Evolutionary conservation across 2,888 invertebrate genomes (phyloP), one percentile per base, ranked within the genome.

Genomic region (Ophraella communa): DNA sequence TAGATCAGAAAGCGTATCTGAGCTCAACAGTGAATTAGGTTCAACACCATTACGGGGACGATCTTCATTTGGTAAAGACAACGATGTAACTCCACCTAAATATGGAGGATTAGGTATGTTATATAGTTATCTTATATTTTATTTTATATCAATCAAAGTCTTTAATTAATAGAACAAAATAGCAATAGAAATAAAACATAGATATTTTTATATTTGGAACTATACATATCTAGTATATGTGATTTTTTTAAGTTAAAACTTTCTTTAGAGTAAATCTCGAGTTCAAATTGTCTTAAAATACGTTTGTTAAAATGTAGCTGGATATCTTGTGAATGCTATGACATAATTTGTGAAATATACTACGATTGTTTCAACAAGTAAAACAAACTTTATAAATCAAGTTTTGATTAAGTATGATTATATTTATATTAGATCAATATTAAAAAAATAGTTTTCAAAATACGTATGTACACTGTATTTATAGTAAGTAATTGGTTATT

Each of bases 1-100:
- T 17, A 88, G 93, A 30, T 93, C 94, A 24, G 94, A 94, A 80
- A 93, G 93, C 79, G 93, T 93, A 73, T 91, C 91, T 18, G 93
- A 94, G 83, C 83, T 94, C 11, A 93, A 89, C 76, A 90, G 90
- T 69, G 91, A 92, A 60, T 70, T 76, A 11, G 76, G 76, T 24
- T 64, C 71, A 47, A 74, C 77, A 42, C 77, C 78, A 24, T 66
- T 78, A n/a, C 71, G 79, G 68, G 80, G 83, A 63, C 76, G 81
- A 59, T 65, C 77, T 18, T 78, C 78, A 68, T 79, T 79, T 69
- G 76, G 76, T 61, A 82, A 81, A 71, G 86, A 86, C 64, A 79
- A 82, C 0, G 88, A 87, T 55, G 80, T 86, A 33, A 78, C 85
- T 21, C 88, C 89, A 23, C 86, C 90, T 55, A 93, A 93, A 84